Percentiles rank a stretch among this genome's conserved stretches.
Conservation (phyloP, 2,888 invertebrate genomes). For the Saturnia pavonia region DNA sequence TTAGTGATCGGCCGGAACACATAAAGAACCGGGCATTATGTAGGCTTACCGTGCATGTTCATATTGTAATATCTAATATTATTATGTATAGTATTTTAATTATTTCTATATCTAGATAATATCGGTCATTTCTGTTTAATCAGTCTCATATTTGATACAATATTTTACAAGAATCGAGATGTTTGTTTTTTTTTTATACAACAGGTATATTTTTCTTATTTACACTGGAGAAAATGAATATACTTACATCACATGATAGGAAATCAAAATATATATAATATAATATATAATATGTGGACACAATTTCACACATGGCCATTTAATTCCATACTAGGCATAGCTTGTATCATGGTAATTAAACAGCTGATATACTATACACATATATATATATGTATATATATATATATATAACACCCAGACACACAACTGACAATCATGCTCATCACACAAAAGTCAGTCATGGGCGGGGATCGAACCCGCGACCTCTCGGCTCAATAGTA, state of each 20-base stretch:
- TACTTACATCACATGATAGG: not conserved
- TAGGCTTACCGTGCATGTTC: constrained; percentile 18
- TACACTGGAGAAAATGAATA: not conserved
- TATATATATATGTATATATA: too few relatives aligned
- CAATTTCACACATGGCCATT: too few relatives aligned
- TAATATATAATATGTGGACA: too few relatives aligned
- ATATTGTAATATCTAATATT: constrained; percentile 18
- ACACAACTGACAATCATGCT: too few relatives aligned
- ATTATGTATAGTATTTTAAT: constrained; percentile 18
- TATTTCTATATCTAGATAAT: constrained; percentile 14
- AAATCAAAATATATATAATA: too few relatives aligned
- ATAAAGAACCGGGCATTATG: constrained; percentile 26
- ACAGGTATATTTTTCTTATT: not conserved
- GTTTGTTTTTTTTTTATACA: not conserved
- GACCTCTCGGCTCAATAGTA: too few relatives aligned
- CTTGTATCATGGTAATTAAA: too few relatives aligned
- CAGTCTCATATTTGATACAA: not conserved
- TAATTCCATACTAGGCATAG: too few relatives aligned
- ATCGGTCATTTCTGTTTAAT: not conserved
- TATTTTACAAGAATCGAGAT: not conserved
- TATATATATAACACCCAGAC: too few relatives aligned
- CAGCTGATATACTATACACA: too few relatives aligned
- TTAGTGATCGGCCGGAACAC: constrained; percentile 21
- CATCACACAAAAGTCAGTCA: too few relatives aligned
- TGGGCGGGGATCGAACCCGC: too few relatives aligned